These are phyloP conservation scores for Drosophila varians DNA, from an alignment of 1,140 invertebrate genomes.

Conservation along the genomic window DNA sequence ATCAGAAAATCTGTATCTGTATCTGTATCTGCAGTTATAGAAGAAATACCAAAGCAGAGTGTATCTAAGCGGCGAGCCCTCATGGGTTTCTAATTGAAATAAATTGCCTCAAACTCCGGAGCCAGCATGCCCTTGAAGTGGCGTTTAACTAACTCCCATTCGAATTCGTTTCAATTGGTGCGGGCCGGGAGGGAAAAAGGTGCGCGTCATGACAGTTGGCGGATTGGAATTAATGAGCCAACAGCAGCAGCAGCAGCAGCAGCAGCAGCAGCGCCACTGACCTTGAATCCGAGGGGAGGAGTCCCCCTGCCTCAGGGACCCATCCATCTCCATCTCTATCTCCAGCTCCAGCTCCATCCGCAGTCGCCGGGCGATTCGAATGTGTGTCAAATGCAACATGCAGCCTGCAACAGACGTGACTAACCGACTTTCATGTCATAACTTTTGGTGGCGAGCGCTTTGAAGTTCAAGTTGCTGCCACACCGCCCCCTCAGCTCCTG, in stretches of 20 bases:
- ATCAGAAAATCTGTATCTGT: background rate
- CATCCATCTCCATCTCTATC: slow-evolving; percentile 33
- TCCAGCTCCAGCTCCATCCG: slow-evolving; percentile 34
- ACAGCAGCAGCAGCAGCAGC: slow-evolving; percentile 18
- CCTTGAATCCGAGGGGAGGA: slow-evolving; percentile 48
- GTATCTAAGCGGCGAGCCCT: slow-evolving; percentile 31
- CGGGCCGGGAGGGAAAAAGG: slow-evolving; percentile 35
- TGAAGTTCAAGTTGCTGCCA: slow-evolving; percentile 73
- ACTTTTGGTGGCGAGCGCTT: slow-evolving; percentile 59
- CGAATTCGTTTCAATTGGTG: slow-evolving; percentile 59
- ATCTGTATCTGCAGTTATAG: slow-evolving; percentile 13
- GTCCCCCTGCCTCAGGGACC: slow-evolving; percentile 2
- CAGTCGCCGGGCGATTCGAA: slow-evolving; percentile 51
- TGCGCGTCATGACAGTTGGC: slow-evolving; percentile 45
- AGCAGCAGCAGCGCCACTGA: slow-evolving; percentile 40
- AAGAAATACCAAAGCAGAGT: slow-evolving; percentile 9
- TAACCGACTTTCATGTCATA: slow-evolving; percentile 82
- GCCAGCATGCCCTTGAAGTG: slow-evolving; percentile 75
- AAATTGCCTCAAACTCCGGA: slow-evolving; percentile 59
- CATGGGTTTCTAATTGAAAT: slow-evolving; percentile 79
- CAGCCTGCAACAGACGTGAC: slow-evolving; percentile 63
- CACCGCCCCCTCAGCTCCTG: background rate
- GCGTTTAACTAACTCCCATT: slow-evolving; percentile 55
- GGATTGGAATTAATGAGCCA: slow-evolving; percentile 53
- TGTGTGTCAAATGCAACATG: slow-evolving; percentile 81